Base-by-base conservation (phyloP, 2,888 invertebrate species). In the Rhyacophila evoluta region DNA sequence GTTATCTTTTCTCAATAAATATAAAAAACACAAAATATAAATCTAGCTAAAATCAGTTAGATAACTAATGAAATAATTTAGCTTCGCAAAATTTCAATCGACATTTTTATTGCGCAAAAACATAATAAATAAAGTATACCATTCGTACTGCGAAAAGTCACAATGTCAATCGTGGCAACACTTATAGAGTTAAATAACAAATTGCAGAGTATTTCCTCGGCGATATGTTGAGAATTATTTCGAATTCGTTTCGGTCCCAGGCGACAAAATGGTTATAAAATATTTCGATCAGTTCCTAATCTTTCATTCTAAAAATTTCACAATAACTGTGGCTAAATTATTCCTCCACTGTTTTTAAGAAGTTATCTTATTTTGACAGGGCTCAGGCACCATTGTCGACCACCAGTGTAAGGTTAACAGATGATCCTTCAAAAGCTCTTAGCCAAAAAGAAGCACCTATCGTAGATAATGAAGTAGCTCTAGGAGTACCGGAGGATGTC, bases 401-500 rank as follows among this genome's bases (percentile, higher is more conserved):
- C n/a, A 81, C 83, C 1, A 82, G 83, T 15, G 72, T 79, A 6
- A 81, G 81, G 72, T 82, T 79, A 74, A 80, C 81, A 4, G 81
- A 81, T 6, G 82, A 83, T 76, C 70, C 81, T 2, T 80, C 79
- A 39, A 75, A 81, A 55, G 83, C 84, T 37, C 71, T 83, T 0
- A 81, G 84, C 38, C 83, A 85, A 4, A 88, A 87, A 73, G 91
- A 91, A 83, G 89, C 91, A 2, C 88, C 89, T 0, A 87, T 84
- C 78, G 88, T 92, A n/a, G 86, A 86, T 78, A 84, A 84, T 69
- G 91, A 92, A 72, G 85, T 89, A 81, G 87, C 88, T n/a, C 55
- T 85, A 2, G 87, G 90, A 25, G 85, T 88, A 72, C 88, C 89
- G 1, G 90, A 90, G 74, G 91, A 92, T 84, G 81, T 86, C 0